Base-by-base conservation (phyloP, 2,888 invertebrate species). In the Chromoteleia sp. region DNA sequence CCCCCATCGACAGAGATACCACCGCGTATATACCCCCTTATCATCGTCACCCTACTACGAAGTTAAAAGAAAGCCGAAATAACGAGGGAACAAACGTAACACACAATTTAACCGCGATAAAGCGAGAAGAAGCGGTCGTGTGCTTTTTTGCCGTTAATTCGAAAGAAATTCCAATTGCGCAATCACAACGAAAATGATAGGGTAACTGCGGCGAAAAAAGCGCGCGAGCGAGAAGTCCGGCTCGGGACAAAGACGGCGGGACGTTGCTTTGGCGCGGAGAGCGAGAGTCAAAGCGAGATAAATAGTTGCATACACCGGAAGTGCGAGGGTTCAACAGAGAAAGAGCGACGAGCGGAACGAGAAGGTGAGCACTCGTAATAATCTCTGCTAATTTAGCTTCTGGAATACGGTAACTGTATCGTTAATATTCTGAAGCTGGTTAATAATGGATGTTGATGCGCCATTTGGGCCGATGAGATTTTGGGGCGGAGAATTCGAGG, bases 391-490 rank as follows among this genome's bases (percentile, higher is more conserved):
- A 91, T 91, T 91, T 89, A 90, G 90, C 89, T 88, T 87, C 90
- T 88, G 89, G 89, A 90, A 90, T 91, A 91, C 89, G 88, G 88
- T 90, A 91, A 91, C 90, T 88, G 90, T 89, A 89, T 89, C 88
- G 89, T 91, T 91, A 91, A 91, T 91, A 91, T 91, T 91, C 91
- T 89, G 89, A 87, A 89, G 85, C 87, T 84, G 87, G 86, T 91
- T 88, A 91, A 91, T 91, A 91, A 91, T 91, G 86, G 88, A 91
- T 90, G 90, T 90, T 91, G 91, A 91, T 91, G 91, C 88, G 90
- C 91, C 91, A 91, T 91, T 91, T 90, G 91, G 90, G 89, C 91
- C 91, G 90, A 91, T 91, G 91, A 91, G 91, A 90, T 91, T 91
- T 91, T 87, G 87, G 87, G 87, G 87, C 83, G 85, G 85, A 80